Conservation (phyloP, 1,140 invertebrate species). For the Homalodisca vitripennis region DNA sequence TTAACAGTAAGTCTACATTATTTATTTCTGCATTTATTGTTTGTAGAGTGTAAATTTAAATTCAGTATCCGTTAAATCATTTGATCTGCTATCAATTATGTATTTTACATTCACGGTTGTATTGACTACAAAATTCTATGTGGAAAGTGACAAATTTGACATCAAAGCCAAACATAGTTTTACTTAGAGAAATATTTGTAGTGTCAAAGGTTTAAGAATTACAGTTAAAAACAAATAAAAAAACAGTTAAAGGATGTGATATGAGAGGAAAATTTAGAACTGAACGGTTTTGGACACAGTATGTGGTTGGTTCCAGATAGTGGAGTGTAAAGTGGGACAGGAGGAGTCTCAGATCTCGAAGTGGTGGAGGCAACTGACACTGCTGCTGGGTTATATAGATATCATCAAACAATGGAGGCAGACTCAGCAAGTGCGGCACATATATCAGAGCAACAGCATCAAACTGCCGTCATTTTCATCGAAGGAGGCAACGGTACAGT, state of each 20-base stretch:
- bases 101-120: too few relatives aligned
- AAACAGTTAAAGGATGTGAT: background rate
- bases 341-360: conserved; percentile 3
- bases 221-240: background rate
- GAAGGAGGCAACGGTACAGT: background rate
- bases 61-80: too few relatives aligned
- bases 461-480: background rate
- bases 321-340: background rate
- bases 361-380: background rate
- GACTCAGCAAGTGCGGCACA: background rate
- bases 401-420: conserved; percentile 5
- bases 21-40: too few relatives aligned
- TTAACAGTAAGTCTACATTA: too few relatives aligned
- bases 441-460: background rate
- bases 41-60: too few relatives aligned
- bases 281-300: background rate
- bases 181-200: background rate
- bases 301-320: background rate
- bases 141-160: background rate
- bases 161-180: background rate
- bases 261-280: background rate
- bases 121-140: background rate
- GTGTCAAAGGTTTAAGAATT: background rate
- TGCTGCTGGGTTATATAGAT: background rate
- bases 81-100: too few relatives aligned